Percentiles rank a stretch among this genome's conserved stretches.
Conservation (phyloP, 2,797 vertebrate genomes). For the Hydrophis major region DNA sequence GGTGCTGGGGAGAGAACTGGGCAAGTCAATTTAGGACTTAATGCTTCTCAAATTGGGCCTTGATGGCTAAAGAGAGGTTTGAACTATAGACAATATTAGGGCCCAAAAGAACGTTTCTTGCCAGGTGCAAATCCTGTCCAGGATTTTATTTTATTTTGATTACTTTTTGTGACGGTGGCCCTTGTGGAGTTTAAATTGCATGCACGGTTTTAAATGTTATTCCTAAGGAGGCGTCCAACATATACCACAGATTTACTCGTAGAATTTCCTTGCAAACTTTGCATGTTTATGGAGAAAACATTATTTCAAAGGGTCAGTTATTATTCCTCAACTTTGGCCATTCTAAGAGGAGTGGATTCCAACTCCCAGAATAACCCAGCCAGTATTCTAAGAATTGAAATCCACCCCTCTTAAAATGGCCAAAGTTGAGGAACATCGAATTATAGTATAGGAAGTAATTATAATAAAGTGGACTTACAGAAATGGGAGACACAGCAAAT, state of each 20-base stretch:
- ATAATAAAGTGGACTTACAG: constrained; percentile 72
- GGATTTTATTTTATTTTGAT: background rate
- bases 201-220: background rate
- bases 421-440: background rate
- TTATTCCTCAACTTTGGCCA: too few relatives aligned
- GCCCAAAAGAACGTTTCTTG: background rate
- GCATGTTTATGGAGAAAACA: background rate
- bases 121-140: background rate
- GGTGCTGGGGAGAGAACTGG: background rate
- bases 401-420: background rate
- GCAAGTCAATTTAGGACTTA: background rate
- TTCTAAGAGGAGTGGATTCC: too few relatives aligned
- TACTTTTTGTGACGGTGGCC: background rate
- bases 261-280: background rate
- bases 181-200: background rate
- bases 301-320: background rate
- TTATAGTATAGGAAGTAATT: background rate
- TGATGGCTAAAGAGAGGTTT: background rate
- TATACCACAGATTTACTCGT: background rate
- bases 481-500: constrained; percentile 80
- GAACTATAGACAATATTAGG: background rate
- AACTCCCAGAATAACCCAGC: too few relatives aligned
- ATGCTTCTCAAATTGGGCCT: background rate
- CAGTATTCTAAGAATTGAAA: background rate
- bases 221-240: background rate